A percentile compares a stretch with the other conserved stretches of the same genome.
Evolutionary conservation across 2,113 vertebrate species (phyloP).

Genomic region (Dermatemys mawii): DNA sequence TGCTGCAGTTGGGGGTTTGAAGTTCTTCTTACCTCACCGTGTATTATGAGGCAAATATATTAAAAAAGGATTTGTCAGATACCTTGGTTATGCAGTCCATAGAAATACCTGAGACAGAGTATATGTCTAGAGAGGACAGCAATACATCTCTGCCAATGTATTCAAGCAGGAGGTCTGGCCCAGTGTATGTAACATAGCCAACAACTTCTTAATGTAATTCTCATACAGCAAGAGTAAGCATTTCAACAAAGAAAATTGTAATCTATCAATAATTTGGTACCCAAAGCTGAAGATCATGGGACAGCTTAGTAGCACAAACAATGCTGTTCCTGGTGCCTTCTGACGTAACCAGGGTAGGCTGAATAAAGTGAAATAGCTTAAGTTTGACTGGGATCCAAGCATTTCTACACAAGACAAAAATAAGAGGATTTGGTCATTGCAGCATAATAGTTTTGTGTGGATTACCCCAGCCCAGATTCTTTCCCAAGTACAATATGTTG

Average conservation of each 20-base stretch:
- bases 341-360: neutral
- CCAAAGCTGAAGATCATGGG: neutral
- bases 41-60: neutral
- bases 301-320: neutral
- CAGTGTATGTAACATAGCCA: neutral
- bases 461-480: neutral
- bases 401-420: slow-evolving; percentile 27
- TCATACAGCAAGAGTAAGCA: neutral
- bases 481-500: neutral
- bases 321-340: neutral
- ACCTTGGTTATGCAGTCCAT: neutral
- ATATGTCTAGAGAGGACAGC: neutral
- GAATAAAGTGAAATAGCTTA: slow-evolving; percentile 2
- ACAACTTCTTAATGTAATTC: neutral
- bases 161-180: neutral
- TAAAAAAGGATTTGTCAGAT: neutral
- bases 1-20: neutral
- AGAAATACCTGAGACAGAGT: neutral
- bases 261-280: neutral
- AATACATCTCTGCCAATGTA: neutral
- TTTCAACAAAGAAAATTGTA: neutral
- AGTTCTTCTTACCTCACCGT: neutral
- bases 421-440: slow-evolving; percentile 26
- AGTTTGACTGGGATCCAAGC: neutral
- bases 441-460: neutral